Evolutionary conservation across 1,140 invertebrate genomes (phyloP), one percentile per base, ranked within the genome.

Genomic region (Nephotettix cincticeps): DNA sequence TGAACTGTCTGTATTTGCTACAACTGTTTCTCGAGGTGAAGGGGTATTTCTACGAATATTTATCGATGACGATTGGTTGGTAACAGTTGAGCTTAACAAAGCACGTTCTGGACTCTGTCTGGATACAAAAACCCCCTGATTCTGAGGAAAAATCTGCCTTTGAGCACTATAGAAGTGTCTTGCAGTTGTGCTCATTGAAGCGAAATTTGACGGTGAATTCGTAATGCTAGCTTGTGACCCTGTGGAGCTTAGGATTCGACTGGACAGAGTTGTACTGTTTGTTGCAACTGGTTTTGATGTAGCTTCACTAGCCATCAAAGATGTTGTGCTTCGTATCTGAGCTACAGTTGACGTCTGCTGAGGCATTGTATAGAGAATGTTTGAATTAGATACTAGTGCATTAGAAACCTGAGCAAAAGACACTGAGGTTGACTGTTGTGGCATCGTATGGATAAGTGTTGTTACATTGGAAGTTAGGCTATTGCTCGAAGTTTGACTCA

Each of bases 1-100:
- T 21, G 67, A 30, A 66, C 6, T 66, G 51, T 63, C 58, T 6
- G 64, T 11, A 40, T 27, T 25, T 32, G 56, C 17, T 45, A 56
- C 51, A 4, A 70, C 25, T 27, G n/a, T 56, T 19, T 30, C 36
- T 43, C 32, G 64, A 54, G 28, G 71, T 6, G 56, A 28, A 61
- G 56, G 27, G n/a, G 56, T 68, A 21, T 29, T 30, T 63, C 23
- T 28, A 40, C 40, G 40, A 45, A 32, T 11, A 27, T 27, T 61
- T 11, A 23, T 28, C 13, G 56, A 21, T 9, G 56, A 36, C 14
- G 32, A 14, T 14, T 27, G 25, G 56, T 61, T 27, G 56, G 13
- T 21, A n/a, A 11, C 6, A 29, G 25, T 6, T 61, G 56, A 40
- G 47, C 27, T 61, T n/a, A 27, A 25, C 19, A 61, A 61, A 11